Evolutionary conservation across 2,113 vertebrate species (phyloP), one percentile per base, ranked within the genome.

Genomic region (Brevimyrus niger): DNA sequence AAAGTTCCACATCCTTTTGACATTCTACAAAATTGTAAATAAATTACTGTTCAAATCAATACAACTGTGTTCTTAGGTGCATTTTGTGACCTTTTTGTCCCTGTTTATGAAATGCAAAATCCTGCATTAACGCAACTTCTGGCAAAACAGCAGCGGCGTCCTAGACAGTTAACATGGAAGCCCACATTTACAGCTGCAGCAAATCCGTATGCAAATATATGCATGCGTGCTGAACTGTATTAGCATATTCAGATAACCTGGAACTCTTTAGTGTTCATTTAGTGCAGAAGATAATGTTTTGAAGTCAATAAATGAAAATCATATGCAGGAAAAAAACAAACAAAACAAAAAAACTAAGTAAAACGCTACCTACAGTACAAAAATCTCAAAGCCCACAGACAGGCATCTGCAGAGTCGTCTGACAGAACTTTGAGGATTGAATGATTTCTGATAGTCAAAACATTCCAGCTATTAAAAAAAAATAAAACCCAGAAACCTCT

Each of bases 191-290:
- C 47, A 44, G 38, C 47, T 46, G 23, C 58, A 73, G n/a, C 4
- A 0, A 15, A 19, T 76, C 65, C 61, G 46, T 15, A 88, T 76
- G 58, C 38, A 90, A 65, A 76, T 89, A 87, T 80, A 87, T 86
- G 47, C 27, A 76, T 19, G 73, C 50, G 61, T 8, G 42, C 11
- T 44, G 9, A 50, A 90, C 55, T 89, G 91, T 88, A 95, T 65
- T 55, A 46, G 80, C 47, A 10, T 84, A 89, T 89, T 89, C 88
- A 89, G 55, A 89, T 84, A 88, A 90, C 87, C 53, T 55, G 87
- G 69, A 61, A 42, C 42, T 83, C 80, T 93, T 92, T 38, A 91
- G 85, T 89, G 91, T 80, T 89, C 48, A 89, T 88, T 89, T 88
- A 86, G 88, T 61, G 21, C 27, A 88, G 69, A 47, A 38, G 83